These are phyloP conservation scores for Fratercula arctica DNA, from an alignment of 2,797 vertebrate species.

Conservation along the genomic window DNA sequence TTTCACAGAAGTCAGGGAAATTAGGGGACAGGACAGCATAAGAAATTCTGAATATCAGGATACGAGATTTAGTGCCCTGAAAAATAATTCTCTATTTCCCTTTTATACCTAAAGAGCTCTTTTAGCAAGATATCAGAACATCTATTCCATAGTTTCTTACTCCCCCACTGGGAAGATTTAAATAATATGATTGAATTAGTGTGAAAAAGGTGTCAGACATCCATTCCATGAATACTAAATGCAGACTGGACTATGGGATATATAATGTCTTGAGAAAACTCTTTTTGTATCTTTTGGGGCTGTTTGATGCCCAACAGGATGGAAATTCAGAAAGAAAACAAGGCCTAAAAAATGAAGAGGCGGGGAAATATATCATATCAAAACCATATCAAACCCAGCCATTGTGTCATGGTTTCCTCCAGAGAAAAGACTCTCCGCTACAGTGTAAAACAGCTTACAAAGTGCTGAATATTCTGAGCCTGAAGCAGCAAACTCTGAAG, in stretches of 20 bases:
- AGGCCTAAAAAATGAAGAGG: not conserved
- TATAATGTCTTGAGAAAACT: not conserved
- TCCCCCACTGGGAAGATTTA: not conserved
- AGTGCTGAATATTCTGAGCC: not conserved
- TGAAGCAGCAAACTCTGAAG: slow-evolving; percentile 17
- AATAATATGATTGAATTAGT: slow-evolving; percentile 7
- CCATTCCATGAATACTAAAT: not conserved
- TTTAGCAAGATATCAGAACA: not conserved
- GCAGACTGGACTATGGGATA: not conserved
- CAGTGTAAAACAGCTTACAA: not conserved
- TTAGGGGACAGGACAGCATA: not conserved
- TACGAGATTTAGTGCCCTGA: not conserved
- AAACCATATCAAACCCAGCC: not conserved
- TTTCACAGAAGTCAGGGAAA: not conserved
- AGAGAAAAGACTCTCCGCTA: not conserved
- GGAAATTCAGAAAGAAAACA: not conserved
- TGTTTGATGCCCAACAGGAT: not conserved
- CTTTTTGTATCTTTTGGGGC: not conserved
- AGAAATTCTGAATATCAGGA: not conserved
- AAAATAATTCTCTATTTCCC: not conserved
- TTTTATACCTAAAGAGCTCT: not conserved
- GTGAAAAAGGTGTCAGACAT: slow-evolving; percentile 16
- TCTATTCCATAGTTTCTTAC: not conserved
- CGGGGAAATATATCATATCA: not conserved
- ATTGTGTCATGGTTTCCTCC: not conserved